Conservation (phyloP, 1,140 invertebrate species). For the Halyomorpha halys region DNA sequence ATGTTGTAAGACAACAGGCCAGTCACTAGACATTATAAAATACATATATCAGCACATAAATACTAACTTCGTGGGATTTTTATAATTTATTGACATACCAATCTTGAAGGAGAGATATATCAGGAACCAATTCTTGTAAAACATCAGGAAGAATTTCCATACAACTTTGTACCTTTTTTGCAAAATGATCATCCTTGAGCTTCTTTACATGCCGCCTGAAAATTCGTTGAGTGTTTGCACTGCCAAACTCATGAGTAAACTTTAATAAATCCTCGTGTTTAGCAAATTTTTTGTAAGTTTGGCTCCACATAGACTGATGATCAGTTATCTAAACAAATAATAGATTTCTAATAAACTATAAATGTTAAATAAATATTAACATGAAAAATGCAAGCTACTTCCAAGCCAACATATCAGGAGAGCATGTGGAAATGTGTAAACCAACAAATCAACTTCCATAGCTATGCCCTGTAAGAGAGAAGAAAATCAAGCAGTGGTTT, state of each 20-base stretch:
- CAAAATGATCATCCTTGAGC: slow-evolving; percentile 74
- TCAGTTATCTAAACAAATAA: slow-evolving; percentile 47
- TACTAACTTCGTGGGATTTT: neutral
- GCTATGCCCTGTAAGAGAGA: too few species aligned
- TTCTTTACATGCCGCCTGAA: slow-evolving; percentile 75
- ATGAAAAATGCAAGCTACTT: neutral
- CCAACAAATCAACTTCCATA: too few species aligned
- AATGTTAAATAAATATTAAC: slow-evolving; percentile 20
- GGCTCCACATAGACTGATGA: slow-evolving; percentile 76
- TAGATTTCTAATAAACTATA: slow-evolving; percentile 32
- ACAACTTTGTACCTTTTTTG: slow-evolving; percentile 68
- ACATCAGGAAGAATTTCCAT: slow-evolving; percentile 69
- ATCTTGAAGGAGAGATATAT: slow-evolving; percentile 61
- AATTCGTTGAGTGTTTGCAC: slow-evolving; percentile 68
- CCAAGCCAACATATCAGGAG: too few species aligned
- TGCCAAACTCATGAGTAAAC: slow-evolving; percentile 83
- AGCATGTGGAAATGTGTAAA: too few species aligned
- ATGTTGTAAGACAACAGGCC: slow-evolving; percentile 71
- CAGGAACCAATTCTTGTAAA: slow-evolving; percentile 71
- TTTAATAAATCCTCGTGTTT: slow-evolving; percentile 81
- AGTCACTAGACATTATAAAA: slow-evolving; percentile 50
- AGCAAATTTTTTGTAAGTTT: slow-evolving; percentile 73
- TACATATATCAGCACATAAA: neutral
- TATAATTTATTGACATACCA: slow-evolving; percentile 42
- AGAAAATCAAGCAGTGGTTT: too few species aligned